A percentile compares a stretch with the other conserved stretches of the same genome.
phyloP scores from a whole-genome alignment of 2,888 invertebrate genomes.

The Pyrgus malvae region DNA sequence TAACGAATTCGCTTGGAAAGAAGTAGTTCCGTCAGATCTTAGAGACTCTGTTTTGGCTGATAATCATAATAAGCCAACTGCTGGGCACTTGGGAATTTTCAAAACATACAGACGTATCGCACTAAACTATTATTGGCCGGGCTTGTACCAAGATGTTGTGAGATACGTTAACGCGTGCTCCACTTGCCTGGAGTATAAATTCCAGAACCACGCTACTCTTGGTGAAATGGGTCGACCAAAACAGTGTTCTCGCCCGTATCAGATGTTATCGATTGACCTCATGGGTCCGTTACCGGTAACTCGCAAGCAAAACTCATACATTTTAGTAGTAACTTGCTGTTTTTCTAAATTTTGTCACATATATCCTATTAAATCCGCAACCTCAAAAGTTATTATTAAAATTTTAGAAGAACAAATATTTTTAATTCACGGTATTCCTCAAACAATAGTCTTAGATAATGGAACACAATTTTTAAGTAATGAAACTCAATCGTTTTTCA shows the following conservation, averaged over 20 bases:
- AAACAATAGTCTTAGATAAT: background rate
- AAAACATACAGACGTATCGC: background rate
- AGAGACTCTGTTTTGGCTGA: background rate
- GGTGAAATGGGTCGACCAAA: background rate
- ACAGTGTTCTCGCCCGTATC: background rate
- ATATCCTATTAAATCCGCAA: background rate
- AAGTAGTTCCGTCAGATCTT: background rate
- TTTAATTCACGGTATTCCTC: conserved; percentile 6
- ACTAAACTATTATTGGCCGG: conserved; percentile 5
- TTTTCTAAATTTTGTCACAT: background rate
- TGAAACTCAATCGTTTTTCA: background rate
- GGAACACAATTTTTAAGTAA: background rate
- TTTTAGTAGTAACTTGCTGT: conserved; percentile 1
- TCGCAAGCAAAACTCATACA: background rate
- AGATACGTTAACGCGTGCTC: background rate
- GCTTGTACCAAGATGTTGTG: background rate
- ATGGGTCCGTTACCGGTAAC: conserved; percentile 6
- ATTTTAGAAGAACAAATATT: background rate
- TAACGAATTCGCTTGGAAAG: conserved; percentile 9
- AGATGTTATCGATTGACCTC: conserved; percentile 1
- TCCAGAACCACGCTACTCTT: background rate
- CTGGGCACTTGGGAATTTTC: background rate
- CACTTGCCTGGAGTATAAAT: background rate
- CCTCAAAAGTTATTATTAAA: background rate
- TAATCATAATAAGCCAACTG: background rate